phyloP scores from a whole-genome alignment of 1,140 invertebrate species.

The Rhopalosiphum maidis region DNA sequence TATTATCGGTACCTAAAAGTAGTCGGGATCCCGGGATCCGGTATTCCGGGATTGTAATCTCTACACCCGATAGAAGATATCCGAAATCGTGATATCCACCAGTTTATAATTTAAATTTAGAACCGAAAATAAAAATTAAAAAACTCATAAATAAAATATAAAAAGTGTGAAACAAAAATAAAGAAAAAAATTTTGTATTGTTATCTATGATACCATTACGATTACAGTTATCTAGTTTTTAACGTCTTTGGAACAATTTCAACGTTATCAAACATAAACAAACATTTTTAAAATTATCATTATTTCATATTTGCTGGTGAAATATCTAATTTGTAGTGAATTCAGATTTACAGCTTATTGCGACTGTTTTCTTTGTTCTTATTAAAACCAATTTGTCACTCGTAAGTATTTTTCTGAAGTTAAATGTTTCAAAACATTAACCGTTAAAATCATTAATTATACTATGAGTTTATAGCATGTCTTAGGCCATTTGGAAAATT shows the following conservation, averaged over 20 bases:
- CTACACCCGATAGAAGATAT: too few relatives aligned
- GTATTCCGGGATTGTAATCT: too few relatives aligned
- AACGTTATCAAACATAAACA: constrained; percentile 14
- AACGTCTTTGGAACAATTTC: background rate
- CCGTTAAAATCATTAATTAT: background rate
- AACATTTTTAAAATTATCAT: constrained; percentile 15
- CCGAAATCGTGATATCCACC: too few relatives aligned
- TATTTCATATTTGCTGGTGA: background rate
- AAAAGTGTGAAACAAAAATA: too few relatives aligned
- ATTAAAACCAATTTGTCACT: background rate
- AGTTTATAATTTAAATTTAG: too few relatives aligned
- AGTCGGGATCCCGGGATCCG: too few relatives aligned
- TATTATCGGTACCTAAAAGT: too few relatives aligned
- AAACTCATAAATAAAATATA: too few relatives aligned
- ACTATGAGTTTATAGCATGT: background rate
- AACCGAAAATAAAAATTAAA: too few relatives aligned
- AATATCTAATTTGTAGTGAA: background rate
- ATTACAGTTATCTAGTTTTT: background rate
- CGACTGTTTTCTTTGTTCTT: too few relatives aligned
- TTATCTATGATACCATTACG: too few relatives aligned
- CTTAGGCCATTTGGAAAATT: background rate
- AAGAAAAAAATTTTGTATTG: too few relatives aligned
- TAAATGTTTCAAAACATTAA: background rate
- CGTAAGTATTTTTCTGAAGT: background rate
- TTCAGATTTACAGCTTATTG: background rate